A percentile compares a stretch with the other conserved stretches of the same genome.
Conservation (phyloP, 1,140 invertebrate species). For the Amphibalanus amphitrite region DNA sequence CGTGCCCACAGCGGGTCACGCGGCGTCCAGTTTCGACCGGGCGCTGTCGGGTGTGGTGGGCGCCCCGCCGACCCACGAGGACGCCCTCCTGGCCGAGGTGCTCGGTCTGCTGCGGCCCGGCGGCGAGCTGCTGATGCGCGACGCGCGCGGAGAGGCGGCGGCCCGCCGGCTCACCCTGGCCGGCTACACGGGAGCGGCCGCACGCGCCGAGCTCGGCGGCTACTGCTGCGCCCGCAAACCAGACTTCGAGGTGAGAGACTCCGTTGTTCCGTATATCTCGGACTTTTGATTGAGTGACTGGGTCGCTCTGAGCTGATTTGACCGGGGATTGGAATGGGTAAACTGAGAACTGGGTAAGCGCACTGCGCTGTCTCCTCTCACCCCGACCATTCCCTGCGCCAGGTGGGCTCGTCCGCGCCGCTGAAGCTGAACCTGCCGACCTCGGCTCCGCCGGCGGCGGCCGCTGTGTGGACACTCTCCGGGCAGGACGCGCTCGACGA, state of each 20-base stretch:
- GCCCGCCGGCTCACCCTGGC: conserved; percentile 25
- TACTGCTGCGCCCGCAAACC: conserved; percentile 27
- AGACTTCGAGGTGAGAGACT: conserved; percentile 31
- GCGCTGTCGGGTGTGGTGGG: conserved; percentile 25
- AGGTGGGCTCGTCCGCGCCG: conserved; percentile 39
- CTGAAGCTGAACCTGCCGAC: conserved; percentile 26
- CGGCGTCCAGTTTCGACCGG: conserved; percentile 25
- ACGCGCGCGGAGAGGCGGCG: conserved; percentile 17
- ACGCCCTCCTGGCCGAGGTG: conserved; percentile 25
- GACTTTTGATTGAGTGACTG: too few relatives aligned
- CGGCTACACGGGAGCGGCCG: conserved; percentile 27
- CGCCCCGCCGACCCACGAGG: conserved; percentile 18
- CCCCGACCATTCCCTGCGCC: background rate
- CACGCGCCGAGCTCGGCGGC: conserved; percentile 11
- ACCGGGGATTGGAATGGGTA: too few relatives aligned
- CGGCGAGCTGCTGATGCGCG: conserved; percentile 24
- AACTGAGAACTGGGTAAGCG: too few relatives aligned
- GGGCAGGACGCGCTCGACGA: conserved; percentile 38
- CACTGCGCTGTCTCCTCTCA: too few relatives aligned
- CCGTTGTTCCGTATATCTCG: too few relatives aligned
- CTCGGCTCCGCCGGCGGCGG: background rate
- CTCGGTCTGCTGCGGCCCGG: conserved; percentile 28
- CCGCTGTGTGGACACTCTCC: conserved; percentile 13
- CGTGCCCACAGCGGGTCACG: conserved; percentile 22
- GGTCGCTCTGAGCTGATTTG: too few relatives aligned